A percentile compares a stretch with the other conserved stretches of the same genome.
Conservation (phyloP, 2,797 vertebrate genomes). For the Myiotriccus ornatus region DNA sequence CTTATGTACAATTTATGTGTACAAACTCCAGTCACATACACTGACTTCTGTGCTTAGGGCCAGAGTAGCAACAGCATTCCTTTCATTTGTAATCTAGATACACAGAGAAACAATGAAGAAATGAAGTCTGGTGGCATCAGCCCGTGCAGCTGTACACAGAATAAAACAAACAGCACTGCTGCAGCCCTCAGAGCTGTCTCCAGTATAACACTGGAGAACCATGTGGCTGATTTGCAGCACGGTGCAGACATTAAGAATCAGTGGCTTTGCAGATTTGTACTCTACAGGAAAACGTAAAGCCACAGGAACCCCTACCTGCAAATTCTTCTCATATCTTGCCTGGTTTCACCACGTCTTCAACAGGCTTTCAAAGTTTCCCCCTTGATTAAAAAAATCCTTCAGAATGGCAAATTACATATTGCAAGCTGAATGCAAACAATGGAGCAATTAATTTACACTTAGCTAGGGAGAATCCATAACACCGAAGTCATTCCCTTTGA, state of each 20-base stretch:
- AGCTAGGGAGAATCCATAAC: not conserved
- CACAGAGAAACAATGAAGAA: not conserved
- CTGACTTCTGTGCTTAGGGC: not conserved
- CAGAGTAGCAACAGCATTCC: not conserved
- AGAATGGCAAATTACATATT: not conserved
- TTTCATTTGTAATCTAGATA: not conserved
- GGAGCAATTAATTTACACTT: not conserved
- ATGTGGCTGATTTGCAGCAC: not conserved
- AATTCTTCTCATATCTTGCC: not conserved
- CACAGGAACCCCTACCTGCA: not conserved
- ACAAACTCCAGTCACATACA: not conserved
- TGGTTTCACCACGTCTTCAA: not conserved
- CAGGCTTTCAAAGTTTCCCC: not conserved
- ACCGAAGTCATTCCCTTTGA: not conserved
- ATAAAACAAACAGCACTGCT: not conserved
- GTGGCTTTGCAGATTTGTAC: not conserved
- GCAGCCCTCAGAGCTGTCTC: not conserved
- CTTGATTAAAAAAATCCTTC: not conserved
- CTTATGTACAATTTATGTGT: slow-evolving; percentile 21
- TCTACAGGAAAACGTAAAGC: not conserved
- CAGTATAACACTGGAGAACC: rapidly evolving
- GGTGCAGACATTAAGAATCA: not conserved
- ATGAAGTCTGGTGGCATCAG: not conserved
- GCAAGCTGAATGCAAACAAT: not conserved
- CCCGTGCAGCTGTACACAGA: not conserved